These are phyloP conservation scores for Fistularia commersonii DNA, from an alignment of 2,797 vertebrate genomes.

Conservation along the genomic window DNA sequence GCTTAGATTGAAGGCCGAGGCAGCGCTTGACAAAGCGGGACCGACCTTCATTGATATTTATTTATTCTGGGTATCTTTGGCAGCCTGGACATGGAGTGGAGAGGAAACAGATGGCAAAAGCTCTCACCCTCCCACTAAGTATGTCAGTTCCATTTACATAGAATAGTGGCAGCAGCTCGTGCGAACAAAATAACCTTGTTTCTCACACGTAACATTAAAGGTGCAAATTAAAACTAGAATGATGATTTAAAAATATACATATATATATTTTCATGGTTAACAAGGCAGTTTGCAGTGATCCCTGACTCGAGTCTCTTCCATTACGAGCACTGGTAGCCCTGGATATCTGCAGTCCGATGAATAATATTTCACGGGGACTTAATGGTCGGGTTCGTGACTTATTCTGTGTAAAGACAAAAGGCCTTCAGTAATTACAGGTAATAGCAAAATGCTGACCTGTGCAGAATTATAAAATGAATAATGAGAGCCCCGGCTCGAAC, in stretches of 20 bases:
- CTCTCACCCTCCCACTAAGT: slow-evolving; percentile 37
- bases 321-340: no score
- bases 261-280: no score
- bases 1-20: background rate
- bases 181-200: slow-evolving; percentile 38
- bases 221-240: no score
- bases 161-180: slow-evolving; percentile 24
- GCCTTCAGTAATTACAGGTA: slow-evolving; percentile 15
- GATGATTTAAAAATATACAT: no score
- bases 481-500: slow-evolving; percentile 20
- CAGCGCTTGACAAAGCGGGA: slow-evolving; percentile 6
- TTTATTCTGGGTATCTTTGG: slow-evolving; percentile 43
- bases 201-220: slow-evolving; percentile 1
- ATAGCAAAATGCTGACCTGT: slow-evolving; percentile 21
- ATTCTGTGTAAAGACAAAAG: slow-evolving; percentile 14
- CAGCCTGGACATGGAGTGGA: slow-evolving; percentile 28
- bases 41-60: slow-evolving; percentile 43
- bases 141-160: slow-evolving; percentile 30
- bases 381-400: slow-evolving; percentile 5
- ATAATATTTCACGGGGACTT: background rate
- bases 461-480: slow-evolving; percentile 13
- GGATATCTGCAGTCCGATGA: no score
- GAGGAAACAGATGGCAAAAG: slow-evolving; percentile 61
- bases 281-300: no score
- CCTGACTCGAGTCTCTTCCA: no score